A percentile compares a stretch with the other conserved stretches of the same genome.
Conservation (phyloP, 2,888 invertebrate species). For the Prostheceraeus crozeri region DNA sequence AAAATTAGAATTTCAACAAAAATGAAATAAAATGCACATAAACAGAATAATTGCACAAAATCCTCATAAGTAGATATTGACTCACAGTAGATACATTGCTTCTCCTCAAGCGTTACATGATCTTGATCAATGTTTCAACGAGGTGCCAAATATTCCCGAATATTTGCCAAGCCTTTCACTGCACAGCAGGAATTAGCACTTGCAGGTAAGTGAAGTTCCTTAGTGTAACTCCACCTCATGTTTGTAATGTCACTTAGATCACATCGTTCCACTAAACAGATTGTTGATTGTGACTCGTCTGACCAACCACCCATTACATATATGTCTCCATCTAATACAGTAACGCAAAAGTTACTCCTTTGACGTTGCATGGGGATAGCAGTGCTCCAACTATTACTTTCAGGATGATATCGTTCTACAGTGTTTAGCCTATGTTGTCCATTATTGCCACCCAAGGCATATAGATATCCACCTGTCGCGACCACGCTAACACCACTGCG, state of each 20-base stretch:
- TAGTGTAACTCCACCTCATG: slow-evolving; percentile 10
- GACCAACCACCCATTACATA: slow-evolving; percentile 36
- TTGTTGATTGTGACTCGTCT: slow-evolving; percentile 32
- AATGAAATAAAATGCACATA: too few species aligned
- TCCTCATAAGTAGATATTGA: too few species aligned
- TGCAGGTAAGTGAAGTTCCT: slow-evolving; percentile 29
- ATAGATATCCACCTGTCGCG: slow-evolving; percentile 26
- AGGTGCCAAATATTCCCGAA: too few species aligned
- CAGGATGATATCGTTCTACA: slow-evolving; percentile 36
- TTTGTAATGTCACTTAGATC: slow-evolving; percentile 17
- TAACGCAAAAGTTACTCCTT: slow-evolving; percentile 34
- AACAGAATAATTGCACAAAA: too few species aligned
- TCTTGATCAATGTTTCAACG: too few species aligned
- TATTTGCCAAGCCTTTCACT: slow-evolving; percentile 25
- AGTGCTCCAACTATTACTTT: slow-evolving; percentile 23
- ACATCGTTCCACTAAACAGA: slow-evolving; percentile 29
- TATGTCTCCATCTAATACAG: slow-evolving; percentile 27
- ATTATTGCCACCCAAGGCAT: slow-evolving; percentile 35
- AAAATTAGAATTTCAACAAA: too few species aligned
- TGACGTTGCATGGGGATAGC: slow-evolving; percentile 32
- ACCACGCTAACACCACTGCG: slow-evolving; percentile 35
- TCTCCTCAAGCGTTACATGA: too few species aligned
- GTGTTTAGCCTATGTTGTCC: slow-evolving; percentile 30
- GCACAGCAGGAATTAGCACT: slow-evolving; percentile 32
- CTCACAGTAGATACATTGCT: too few species aligned